phyloP scores from a whole-genome alignment of 30 jellyfish, hydroid and myxozoan genomes.

The Aurelia coerulea region DNA sequence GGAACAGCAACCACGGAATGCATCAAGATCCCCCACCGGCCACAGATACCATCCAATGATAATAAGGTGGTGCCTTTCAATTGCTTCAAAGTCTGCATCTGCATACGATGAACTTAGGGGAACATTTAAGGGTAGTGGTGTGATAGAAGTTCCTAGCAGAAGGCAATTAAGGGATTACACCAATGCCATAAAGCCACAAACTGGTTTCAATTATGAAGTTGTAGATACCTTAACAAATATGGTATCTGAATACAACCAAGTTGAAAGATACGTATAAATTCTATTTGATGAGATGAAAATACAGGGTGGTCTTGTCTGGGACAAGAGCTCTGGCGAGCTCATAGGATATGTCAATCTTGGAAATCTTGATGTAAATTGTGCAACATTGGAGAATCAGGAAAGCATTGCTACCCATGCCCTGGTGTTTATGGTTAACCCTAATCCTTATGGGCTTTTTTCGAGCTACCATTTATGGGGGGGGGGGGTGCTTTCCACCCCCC shows the following conservation, averaged over 20 bases:
- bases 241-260: background rate
- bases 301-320: conserved; percentile 34
- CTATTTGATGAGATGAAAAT: conserved; percentile 45
- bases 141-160: conserved; percentile 38
- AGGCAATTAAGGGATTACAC: conserved; percentile 17
- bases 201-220: conserved; percentile 46
- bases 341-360: conserved; percentile 51
- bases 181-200: conserved; percentile 28
- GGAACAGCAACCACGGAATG: no score
- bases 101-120: conserved; percentile 56
- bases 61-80: no score
- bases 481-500: no score
- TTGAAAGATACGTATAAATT: conserved; percentile 25
- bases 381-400: conserved; percentile 17
- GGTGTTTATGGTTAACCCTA: conserved; percentile 51
- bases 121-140: conserved; percentile 11
- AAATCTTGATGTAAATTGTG: conserved; percentile 24
- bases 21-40: no score
- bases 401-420: conserved; percentile 53
- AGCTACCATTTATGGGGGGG: no score
- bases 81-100: no score
- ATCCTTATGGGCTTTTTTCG: no score
- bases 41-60: no score
- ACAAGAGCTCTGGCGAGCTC: conserved; percentile 52
- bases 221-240: background rate